Evolutionary conservation across 2,888 invertebrate species (phyloP).

Genomic region (Crossocerus cetratus): DNA sequence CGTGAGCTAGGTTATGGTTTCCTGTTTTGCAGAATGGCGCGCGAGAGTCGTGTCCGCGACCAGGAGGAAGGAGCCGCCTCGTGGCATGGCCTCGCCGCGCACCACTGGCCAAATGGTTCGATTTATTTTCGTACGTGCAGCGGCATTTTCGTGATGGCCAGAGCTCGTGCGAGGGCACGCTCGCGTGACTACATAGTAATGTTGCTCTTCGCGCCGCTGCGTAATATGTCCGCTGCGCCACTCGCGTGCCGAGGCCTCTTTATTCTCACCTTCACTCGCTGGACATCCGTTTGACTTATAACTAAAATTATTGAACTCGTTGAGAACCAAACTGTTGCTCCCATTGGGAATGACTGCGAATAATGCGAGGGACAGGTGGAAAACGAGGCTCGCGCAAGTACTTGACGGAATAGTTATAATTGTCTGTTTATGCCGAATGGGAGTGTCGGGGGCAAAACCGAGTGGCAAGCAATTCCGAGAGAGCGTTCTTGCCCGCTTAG

Average conservation of each 20-base stretch:
- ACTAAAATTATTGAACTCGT: too few relatives aligned
- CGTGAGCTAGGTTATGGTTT: conserved; percentile 53
- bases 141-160: conserved; percentile 8
- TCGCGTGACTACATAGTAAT: conserved; percentile 46
- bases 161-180: background rate
- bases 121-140: background rate
- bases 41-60: background rate
- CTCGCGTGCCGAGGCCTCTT: conserved; percentile 21
- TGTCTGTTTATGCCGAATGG: background rate
- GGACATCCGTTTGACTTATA: too few relatives aligned
- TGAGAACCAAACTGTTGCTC: too few relatives aligned
- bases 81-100: conserved; percentile 13
- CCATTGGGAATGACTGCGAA: too few relatives aligned
- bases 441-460: too few relatives aligned
- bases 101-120: background rate
- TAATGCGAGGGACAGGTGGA: too few relatives aligned
- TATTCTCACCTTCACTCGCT: too few relatives aligned
- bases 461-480: too few relatives aligned
- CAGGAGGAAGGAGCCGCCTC: conserved; percentile 30
- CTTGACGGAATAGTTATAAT: background rate
- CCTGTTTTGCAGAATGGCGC: conserved; percentile 46
- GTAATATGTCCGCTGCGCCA: conserved; percentile 49
- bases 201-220: conserved; percentile 46
- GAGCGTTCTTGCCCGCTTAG: conserved; percentile 8
- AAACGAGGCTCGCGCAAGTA: too few relatives aligned